Percentiles rank a stretch among this genome's conserved stretches.
Evolutionary conservation across 2,113 vertebrate species (phyloP).

Genomic region (human): DNA sequence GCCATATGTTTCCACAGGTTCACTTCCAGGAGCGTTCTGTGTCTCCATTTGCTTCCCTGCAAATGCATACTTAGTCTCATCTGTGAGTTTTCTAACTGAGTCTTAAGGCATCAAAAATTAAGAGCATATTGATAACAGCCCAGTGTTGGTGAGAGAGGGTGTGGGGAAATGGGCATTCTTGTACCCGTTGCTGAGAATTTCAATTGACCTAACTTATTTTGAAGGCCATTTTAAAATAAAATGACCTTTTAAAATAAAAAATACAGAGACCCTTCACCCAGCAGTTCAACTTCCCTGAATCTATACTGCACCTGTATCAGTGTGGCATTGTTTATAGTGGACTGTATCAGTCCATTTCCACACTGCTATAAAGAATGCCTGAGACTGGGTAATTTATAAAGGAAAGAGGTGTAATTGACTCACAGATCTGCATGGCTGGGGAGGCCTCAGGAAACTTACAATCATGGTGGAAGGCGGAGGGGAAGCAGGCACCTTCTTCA

Average conservation of each 20-base stretch:
- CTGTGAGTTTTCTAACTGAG: background rate
- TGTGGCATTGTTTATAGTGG: background rate
- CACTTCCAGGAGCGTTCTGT: background rate
- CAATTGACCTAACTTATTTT: background rate
- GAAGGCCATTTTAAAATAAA: background rate
- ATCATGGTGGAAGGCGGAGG: too few relatives aligned
- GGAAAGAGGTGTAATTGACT: too few relatives aligned
- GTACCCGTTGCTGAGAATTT: background rate
- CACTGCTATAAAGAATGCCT: too few relatives aligned
- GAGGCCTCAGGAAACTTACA: too few relatives aligned
- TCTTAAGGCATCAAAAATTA: background rate
- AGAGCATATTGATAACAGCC: background rate
- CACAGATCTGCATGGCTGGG: too few relatives aligned
- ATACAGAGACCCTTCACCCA: background rate
- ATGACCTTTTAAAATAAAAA: constrained; percentile 21
- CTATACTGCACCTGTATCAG: background rate
- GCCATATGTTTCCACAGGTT: constrained; percentile 19
- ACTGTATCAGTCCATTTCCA: too few relatives aligned
- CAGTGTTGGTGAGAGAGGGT: background rate
- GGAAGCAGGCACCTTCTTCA: too few relatives aligned
- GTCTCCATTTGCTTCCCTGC: background rate
- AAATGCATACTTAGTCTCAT: background rate
- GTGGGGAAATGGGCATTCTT: background rate
- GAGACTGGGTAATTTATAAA: too few relatives aligned
- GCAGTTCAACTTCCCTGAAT: background rate